phyloP scores from a whole-genome alignment of 2,888 invertebrate genomes.

The Orthonevra nobilis region DNA sequence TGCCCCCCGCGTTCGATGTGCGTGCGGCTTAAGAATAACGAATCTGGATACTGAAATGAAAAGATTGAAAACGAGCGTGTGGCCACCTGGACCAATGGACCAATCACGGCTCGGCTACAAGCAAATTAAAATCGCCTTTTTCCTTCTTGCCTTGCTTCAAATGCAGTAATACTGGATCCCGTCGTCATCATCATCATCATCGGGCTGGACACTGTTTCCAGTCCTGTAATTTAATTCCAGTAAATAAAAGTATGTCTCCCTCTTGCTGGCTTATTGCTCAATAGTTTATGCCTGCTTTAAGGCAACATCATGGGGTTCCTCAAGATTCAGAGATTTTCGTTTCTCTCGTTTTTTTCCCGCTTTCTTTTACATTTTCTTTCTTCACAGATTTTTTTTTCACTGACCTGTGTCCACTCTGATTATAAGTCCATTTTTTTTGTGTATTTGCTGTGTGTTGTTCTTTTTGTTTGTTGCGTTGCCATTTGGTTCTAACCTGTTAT shows the following conservation, averaged over 20 bases:
- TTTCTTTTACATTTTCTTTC: slow-evolving; percentile 36
- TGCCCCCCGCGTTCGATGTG: slow-evolving; percentile 43
- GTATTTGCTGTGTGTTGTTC: no score
- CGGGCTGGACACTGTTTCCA: slow-evolving; percentile 67
- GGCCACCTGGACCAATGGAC: slow-evolving; percentile 78
- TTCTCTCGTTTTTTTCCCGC: slow-evolving; percentile 35
- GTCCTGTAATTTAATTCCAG: slow-evolving; percentile 69
- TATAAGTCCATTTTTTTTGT: slow-evolving; percentile 31
- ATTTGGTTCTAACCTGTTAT: slow-evolving; percentile 67
- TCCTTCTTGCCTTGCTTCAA: slow-evolving; percentile 75
- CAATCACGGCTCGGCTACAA: slow-evolving; percentile 76
- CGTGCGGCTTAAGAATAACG: slow-evolving; percentile 45
- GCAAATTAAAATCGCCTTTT: slow-evolving; percentile 71
- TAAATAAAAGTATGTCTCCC: slow-evolving; percentile 54
- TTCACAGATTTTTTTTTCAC: slow-evolving; percentile 10
- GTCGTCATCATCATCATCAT: slow-evolving; percentile 68
- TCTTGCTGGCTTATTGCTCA: no score
- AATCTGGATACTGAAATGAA: slow-evolving; percentile 35
- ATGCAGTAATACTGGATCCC: slow-evolving; percentile 68
- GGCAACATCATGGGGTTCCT: no score
- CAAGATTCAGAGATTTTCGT: slow-evolving; percentile 36
- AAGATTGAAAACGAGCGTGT: slow-evolving; percentile 73
- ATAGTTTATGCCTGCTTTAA: slow-evolving; percentile 26
- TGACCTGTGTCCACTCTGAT: slow-evolving; percentile 63
- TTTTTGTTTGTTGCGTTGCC: slow-evolving; percentile 35